Percentiles rank a stretch among this genome's conserved stretches.
phyloP scores from a whole-genome alignment of 2,888 invertebrate genomes.

The Drosophila prostipennis region DNA sequence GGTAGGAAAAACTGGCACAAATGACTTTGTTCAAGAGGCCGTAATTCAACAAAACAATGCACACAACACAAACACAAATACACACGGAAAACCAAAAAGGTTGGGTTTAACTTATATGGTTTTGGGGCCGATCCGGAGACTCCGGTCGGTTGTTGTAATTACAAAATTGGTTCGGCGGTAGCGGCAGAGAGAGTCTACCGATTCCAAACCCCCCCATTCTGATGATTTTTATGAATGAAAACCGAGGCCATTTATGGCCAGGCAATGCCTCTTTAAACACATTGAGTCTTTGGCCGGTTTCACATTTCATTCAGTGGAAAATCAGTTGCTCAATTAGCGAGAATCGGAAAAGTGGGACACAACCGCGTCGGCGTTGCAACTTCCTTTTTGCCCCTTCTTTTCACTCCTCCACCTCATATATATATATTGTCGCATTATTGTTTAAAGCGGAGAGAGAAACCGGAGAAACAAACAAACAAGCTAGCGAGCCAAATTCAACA shows the following conservation, averaged over 20 bases:
- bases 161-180: conserved; percentile 65
- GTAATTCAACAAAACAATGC: conserved; percentile 18
- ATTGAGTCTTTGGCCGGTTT: conserved; percentile 55
- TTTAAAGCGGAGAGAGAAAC: conserved; percentile 20
- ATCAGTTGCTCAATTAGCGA: conserved; percentile 70
- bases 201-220: conserved; percentile 20
- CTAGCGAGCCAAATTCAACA: conserved; percentile 33
- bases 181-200: conserved; percentile 61
- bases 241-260: conserved; percentile 66
- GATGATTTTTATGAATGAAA: conserved; percentile 74
- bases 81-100: conserved; percentile 14
- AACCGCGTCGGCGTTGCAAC: conserved; percentile 43
- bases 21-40: conserved; percentile 66
- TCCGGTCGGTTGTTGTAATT: conserved; percentile 61
- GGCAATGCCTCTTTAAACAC: conserved; percentile 47
- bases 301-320: conserved; percentile 76
- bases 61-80: conserved; percentile 23
- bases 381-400: conserved; percentile 45
- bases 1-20: conserved; percentile 65
- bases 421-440: conserved; percentile 31
- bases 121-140: conserved; percentile 48
- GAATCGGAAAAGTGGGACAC: conserved; percentile 71
- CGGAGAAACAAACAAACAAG: conserved; percentile 13
- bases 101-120: conserved; percentile 39
- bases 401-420: neutral